A percentile compares a stretch with the other conserved stretches of the same genome.
phyloP scores from a whole-genome alignment of 2,797 vertebrate genomes.

The Tolypeutes matacus region DNA sequence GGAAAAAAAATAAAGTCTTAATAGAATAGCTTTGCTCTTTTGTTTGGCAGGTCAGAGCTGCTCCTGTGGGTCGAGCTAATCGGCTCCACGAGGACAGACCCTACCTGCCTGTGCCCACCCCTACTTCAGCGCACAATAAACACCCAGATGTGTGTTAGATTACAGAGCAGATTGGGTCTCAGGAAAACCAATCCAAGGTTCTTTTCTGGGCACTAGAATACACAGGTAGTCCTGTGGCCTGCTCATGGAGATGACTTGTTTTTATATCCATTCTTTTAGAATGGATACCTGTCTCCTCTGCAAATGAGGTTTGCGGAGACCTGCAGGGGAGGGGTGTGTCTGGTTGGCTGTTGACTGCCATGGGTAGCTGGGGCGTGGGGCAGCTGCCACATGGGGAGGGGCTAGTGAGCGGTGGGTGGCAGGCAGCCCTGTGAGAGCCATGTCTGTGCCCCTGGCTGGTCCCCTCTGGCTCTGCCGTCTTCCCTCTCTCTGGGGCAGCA shows the following conservation, averaged over 20 bases:
- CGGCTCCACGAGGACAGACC: not conserved
- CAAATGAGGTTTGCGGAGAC: not conserved
- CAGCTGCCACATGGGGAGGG: not conserved
- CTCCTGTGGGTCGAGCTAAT: not conserved
- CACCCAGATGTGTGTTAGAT: not conserved
- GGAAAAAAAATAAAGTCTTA: not conserved
- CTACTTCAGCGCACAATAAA: not conserved
- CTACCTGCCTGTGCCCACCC: not conserved
- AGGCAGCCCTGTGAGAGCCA: not conserved
- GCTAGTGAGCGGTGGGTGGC: not conserved
- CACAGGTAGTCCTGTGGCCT: not conserved
- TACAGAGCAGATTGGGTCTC: not conserved
- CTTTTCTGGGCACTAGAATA: not conserved
- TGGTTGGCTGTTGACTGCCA: not conserved
- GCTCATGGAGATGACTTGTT: not conserved
- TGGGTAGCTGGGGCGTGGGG: too few relatives aligned
- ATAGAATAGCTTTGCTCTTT: conserved; percentile 21
- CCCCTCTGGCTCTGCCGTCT: not conserved
- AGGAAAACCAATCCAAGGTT: not conserved
- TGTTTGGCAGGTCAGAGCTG: not conserved
- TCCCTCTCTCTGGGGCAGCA: not conserved
- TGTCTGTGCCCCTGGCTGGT: not conserved
- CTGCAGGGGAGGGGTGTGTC: not conserved
- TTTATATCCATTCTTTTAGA: not conserved
- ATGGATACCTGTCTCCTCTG: not conserved